A percentile compares a stretch with the other conserved stretches of the same genome.
Conservation (phyloP, 2,113 vertebrate species). For the Scortum barcoo region DNA sequence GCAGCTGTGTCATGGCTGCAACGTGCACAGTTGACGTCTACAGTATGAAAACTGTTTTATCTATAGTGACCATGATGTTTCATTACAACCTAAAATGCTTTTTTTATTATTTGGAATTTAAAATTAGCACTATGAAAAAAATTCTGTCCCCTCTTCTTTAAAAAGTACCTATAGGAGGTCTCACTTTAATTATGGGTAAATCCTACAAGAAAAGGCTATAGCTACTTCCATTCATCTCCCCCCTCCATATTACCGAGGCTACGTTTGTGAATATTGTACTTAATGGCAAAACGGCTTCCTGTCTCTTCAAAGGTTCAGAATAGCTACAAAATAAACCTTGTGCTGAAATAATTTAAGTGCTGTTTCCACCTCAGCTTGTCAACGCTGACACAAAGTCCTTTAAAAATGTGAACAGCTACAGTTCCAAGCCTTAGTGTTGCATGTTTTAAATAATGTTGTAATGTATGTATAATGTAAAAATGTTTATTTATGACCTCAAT, state of each 20-base stretch:
- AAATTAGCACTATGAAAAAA: neutral
- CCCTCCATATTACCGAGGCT: no score
- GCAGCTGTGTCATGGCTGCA: neutral
- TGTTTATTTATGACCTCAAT: no score
- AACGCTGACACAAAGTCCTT: neutral
- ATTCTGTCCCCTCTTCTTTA: neutral
- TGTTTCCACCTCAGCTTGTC: neutral
- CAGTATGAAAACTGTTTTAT: neutral
- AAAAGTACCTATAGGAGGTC: no score
- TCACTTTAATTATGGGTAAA: neutral
- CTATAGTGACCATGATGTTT: neutral
- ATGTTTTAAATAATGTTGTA: no score
- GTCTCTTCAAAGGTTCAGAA: neutral
- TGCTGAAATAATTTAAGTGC: neutral
- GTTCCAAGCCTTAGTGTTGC: neutral
- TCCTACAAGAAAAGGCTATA: no score
- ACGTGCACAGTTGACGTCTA: neutral
- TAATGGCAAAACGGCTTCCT: neutral
- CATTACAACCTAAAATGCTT: no score
- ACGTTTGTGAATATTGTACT: neutral
- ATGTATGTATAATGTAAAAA: no score
- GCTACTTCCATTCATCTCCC: no score
- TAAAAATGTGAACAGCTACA: neutral
- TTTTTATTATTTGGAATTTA: neutral
- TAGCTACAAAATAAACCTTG: neutral